Evolutionary conservation across 1,140 invertebrate species (phyloP), one percentile per base, ranked within the genome.

Genomic region (Euschistus heros): DNA sequence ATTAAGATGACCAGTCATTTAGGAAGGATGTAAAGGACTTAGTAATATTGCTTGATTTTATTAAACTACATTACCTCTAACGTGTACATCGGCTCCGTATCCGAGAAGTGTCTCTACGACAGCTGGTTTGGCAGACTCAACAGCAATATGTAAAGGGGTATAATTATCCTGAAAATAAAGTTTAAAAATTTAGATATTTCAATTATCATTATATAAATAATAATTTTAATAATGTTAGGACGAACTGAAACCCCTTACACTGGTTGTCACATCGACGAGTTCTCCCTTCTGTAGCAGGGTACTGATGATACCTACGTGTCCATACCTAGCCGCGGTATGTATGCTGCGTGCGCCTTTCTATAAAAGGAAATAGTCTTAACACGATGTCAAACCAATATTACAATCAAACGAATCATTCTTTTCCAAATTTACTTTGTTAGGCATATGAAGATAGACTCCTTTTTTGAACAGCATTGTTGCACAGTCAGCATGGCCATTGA

Each of bases 371-470:
- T 2, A 6, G 4, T 3, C 2, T 62, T 44, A 54, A 62, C 30
- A 15, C 3, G 6, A 2, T 5, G 4, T 15, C 18, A 57, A 22
- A 6, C 13, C 18, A 57, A 7, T 57, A 57, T 57, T 57, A 47
- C 2, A 47, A 47, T 17, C 2, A 47, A 47, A 47, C 3, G n/a
- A n/a, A n/a, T n/a, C n/a, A n/a, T n/a, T n/a, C n/a, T n/a, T n/a
- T n/a, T n/a, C n/a, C n/a, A 8, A n/a, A 65, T 83, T 71, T 74
- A 87, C 86, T 80, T 98, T 99, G 77, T 99, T 99, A 67, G 97
- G 96, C 95, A 99, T 99, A 73, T 98, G 93, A 0, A 99, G 80
- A 67, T 97, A 97, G n/a, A 99, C 96, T 4, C 97, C 97, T 76
- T 97, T 97, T 75, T 95, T 97, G 74, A 99, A 92, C 24, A 99